Conservation (phyloP, 2,888 invertebrate species). For the Chesias legatella region DNA sequence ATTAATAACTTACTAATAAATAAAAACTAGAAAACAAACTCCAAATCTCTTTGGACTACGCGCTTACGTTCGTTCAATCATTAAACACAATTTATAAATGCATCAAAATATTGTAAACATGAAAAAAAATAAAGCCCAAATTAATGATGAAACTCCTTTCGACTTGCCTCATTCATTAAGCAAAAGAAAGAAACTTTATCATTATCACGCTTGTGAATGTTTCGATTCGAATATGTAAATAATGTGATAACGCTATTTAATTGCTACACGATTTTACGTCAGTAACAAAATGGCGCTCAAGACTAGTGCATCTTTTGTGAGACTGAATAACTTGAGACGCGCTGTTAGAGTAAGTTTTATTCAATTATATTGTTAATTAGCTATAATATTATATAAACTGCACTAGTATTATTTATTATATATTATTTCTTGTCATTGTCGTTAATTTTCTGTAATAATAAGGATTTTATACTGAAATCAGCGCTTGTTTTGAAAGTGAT, state of each 20-base stretch:
- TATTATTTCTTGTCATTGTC: no score
- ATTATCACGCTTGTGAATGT: conserved; percentile 63
- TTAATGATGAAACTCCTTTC: no score
- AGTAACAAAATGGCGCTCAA: conserved; percentile 65
- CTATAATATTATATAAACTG: not conserved
- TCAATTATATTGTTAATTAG: not conserved
- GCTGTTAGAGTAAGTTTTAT: conserved; percentile 49
- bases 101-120: no score
- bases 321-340: conserved; percentile 43
- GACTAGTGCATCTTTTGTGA: conserved; percentile 53
- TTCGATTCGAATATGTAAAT: conserved; percentile 24
- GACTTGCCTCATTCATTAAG: not conserved
- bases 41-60: no score
- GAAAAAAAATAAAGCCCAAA: no score
- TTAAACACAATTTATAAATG: no score
- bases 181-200: not conserved
- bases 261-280: conserved; percentile 25
- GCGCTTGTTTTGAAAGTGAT: conserved; percentile 20
- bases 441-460: no score
- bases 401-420: not conserved
- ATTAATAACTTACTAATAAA: no score
- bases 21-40: no score
- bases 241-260: conserved; percentile 15
- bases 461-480: conserved; percentile 8
- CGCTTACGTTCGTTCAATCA: no score